These are phyloP conservation scores for Pterophyllum scalare DNA, from an alignment of 2,113 vertebrate genomes.

Conservation along the genomic window DNA sequence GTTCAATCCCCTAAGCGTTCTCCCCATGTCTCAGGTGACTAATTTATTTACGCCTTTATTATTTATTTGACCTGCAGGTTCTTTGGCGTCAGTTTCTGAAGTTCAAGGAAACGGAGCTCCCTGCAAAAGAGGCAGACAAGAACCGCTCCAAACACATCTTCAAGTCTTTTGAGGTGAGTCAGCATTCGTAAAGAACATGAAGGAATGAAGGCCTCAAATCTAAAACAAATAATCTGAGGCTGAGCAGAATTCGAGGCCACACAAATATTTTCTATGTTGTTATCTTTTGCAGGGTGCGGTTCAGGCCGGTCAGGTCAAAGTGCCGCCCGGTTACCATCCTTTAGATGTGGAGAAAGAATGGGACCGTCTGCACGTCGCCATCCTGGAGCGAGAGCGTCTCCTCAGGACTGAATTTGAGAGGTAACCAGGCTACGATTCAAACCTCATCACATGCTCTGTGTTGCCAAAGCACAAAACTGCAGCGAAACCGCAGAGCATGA, in stretches of 20 bases:
- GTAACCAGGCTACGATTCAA: conserved; percentile 19
- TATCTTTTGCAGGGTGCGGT: conserved; percentile 80
- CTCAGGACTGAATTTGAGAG: conserved; percentile 90
- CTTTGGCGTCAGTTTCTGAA: conserved; percentile 96
- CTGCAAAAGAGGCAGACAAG: conserved; percentile 93
- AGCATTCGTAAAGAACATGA: not conserved
- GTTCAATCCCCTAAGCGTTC: no score
- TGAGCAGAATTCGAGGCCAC: no score
- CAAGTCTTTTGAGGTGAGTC: conserved; percentile 87
- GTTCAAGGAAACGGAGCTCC: conserved; percentile 94
- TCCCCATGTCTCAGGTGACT: not conserved
- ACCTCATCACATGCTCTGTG: conserved; percentile 28
- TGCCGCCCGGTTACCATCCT: conserved; percentile 88
- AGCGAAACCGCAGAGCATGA: not conserved
- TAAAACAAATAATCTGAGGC: not conserved
- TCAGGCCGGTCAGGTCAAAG: conserved; percentile 88
- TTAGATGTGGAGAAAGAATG: conserved; percentile 97
- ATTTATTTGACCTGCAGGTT: conserved; percentile 74
- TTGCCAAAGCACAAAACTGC: conserved; percentile 26
- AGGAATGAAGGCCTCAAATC: not conserved
- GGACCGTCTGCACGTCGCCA: conserved; percentile 92
- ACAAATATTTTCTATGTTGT: not conserved
- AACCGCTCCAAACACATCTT: conserved; percentile 92
- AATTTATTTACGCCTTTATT: not conserved
- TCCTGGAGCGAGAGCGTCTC: conserved; percentile 92